phyloP scores from a whole-genome alignment of 2,888 invertebrate species.

The Mechanitis mazaeus region DNA sequence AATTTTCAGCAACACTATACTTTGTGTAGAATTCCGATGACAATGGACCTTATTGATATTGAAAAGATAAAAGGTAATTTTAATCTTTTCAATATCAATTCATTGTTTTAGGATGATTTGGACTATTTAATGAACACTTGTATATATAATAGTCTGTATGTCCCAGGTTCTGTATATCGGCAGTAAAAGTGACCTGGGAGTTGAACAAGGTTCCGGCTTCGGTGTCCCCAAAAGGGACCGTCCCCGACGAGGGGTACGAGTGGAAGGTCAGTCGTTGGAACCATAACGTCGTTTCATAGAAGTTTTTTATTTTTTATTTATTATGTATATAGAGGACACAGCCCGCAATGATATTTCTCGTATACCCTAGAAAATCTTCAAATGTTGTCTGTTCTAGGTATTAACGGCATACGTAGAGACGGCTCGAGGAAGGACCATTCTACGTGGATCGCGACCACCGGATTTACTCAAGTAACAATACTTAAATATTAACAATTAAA shows the following conservation, averaged over 20 bases:
- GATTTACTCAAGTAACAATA: conserved; percentile 53
- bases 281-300: too few relatives aligned
- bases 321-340: too few relatives aligned
- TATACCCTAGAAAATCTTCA: too few relatives aligned
- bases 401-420: conserved; percentile 66
- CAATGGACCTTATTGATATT: too few relatives aligned
- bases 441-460: conserved; percentile 66
- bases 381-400: conserved; percentile 33
- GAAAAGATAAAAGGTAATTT: too few relatives aligned
- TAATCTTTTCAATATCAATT: too few relatives aligned
- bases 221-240: conserved; percentile 45
- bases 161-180: conserved; percentile 49
- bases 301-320: background rate
- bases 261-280: conserved; percentile 41
- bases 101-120: too few relatives aligned
- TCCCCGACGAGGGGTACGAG: conserved; percentile 66
- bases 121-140: background rate
- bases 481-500: too few relatives aligned
- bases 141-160: too few relatives aligned
- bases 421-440: conserved; percentile 59
- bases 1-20: too few relatives aligned
- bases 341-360: too few relatives aligned
- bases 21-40: too few relatives aligned
- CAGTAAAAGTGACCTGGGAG: conserved; percentile 64
- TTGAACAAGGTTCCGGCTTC: conserved; percentile 37